phyloP scores from a whole-genome alignment of 2,888 invertebrate species.

The Strigamia transsilvanica region DNA sequence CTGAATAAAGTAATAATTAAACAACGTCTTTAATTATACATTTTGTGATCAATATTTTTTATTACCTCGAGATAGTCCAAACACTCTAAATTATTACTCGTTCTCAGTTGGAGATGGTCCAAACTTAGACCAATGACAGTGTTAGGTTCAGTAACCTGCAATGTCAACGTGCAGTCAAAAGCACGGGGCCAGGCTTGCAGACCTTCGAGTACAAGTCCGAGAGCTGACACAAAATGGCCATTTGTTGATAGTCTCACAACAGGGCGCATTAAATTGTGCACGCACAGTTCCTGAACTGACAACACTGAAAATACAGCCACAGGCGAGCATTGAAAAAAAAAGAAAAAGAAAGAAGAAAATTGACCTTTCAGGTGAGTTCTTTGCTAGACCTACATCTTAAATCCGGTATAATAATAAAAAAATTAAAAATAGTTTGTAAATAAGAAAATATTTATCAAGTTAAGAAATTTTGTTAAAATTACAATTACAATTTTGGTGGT shows the following conservation, averaged over 20 bases:
- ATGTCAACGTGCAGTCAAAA: constrained; percentile 21
- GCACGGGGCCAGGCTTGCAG: background rate
- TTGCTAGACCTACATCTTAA: constrained; percentile 7
- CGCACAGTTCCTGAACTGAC: constrained; percentile 38
- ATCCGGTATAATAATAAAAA: constrained; percentile 33
- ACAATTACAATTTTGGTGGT: too few relatives aligned
- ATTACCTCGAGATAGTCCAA: constrained; percentile 30
- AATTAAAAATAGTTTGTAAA: constrained; percentile 14
- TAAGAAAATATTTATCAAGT: background rate
- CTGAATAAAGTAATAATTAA: background rate
- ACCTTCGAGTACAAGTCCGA: background rate
- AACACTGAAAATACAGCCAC: constrained; percentile 31
- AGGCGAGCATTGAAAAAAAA: background rate
- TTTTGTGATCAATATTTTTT: background rate
- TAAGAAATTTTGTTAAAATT: too few relatives aligned
- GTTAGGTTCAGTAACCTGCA: constrained; percentile 33
- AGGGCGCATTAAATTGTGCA: background rate
- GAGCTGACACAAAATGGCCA: constrained; percentile 1
- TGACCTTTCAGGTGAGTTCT: constrained; percentile 6
- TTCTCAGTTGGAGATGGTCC: constrained; percentile 15
- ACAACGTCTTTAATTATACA: too few relatives aligned
- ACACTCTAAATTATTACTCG: constrained; percentile 7
- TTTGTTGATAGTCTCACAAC: constrained; percentile 6
- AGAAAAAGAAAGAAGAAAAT: background rate
- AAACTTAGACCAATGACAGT: constrained; percentile 4